These are phyloP conservation scores for Xerus inauris DNA, from an alignment of 2,113 vertebrate species.

Conservation along the genomic window DNA sequence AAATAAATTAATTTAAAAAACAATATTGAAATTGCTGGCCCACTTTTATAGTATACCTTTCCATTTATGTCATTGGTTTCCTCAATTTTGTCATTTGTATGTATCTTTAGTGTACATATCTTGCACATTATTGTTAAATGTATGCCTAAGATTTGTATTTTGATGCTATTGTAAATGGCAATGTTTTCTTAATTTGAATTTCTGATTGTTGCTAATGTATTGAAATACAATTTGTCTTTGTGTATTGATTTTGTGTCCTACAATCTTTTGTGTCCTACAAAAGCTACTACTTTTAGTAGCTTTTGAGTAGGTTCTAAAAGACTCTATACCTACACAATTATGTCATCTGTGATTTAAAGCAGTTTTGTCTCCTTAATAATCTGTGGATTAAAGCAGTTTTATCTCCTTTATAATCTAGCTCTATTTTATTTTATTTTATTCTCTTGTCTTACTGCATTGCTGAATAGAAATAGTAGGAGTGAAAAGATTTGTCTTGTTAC, in stretches of 20 bases:
- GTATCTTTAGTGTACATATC: neutral
- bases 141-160: neutral
- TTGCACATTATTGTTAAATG: neutral
- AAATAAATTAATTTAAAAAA: no score
- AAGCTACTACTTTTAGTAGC: neutral
- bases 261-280: neutral
- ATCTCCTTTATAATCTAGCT: neutral
- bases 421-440: neutral
- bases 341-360: neutral
- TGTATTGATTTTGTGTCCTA: neutral
- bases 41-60: neutral
- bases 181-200: slow-evolving; percentile 6
- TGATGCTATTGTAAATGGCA: neutral
- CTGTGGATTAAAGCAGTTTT: neutral
- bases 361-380: neutral
- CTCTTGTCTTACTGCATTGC: neutral
- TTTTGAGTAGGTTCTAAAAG: neutral
- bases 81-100: neutral
- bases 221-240: neutral
- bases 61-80: neutral
- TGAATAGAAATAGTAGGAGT: neutral
- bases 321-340: neutral
- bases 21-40: neutral
- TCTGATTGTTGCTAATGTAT: neutral
- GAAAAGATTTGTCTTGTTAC: neutral